Conservation (phyloP, 2,113 vertebrate species). For the Dolichotis patagonum region DNA sequence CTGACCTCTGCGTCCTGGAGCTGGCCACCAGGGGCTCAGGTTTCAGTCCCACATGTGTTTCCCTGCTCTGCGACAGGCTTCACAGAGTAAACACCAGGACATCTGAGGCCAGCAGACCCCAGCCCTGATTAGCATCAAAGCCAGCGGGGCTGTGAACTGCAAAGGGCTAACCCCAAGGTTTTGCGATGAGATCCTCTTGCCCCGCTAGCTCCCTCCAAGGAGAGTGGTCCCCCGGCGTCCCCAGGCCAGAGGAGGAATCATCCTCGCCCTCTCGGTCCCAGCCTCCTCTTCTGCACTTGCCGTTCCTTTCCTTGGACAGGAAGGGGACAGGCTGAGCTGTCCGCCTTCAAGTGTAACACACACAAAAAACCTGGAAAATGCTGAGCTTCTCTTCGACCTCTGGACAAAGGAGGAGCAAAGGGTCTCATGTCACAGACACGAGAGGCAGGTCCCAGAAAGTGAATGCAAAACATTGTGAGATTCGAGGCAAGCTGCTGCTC, state of each 20-base stretch:
- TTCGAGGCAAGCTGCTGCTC: not conserved
- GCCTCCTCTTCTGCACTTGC: not conserved
- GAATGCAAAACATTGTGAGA: not conserved
- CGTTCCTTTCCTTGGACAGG: not conserved
- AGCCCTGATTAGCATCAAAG: slow-evolving; percentile 50
- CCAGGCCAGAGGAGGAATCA: not conserved
- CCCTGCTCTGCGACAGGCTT: not conserved
- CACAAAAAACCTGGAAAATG: not conserved
- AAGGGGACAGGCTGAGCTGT: not conserved
- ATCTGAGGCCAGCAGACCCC: not conserved
- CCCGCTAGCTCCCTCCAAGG: not conserved
- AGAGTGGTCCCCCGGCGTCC: not conserved
- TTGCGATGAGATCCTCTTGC: not conserved
- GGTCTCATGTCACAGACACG: not conserved
- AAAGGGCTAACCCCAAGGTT: too few relatives aligned
- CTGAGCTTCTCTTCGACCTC: not conserved
- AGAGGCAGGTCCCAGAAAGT: not conserved
- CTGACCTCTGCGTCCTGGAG: not conserved
- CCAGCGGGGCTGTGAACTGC: too few relatives aligned
- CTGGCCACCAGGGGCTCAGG: not conserved
- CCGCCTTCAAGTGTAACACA: not conserved
- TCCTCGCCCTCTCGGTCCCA: not conserved
- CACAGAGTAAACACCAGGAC: slow-evolving; percentile 39
- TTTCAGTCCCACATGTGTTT: slow-evolving; percentile 60
- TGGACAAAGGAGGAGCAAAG: not conserved